These are phyloP conservation scores for Myotis planiceps DNA, from an alignment of 2,797 vertebrate genomes.

Conservation along the genomic window DNA sequence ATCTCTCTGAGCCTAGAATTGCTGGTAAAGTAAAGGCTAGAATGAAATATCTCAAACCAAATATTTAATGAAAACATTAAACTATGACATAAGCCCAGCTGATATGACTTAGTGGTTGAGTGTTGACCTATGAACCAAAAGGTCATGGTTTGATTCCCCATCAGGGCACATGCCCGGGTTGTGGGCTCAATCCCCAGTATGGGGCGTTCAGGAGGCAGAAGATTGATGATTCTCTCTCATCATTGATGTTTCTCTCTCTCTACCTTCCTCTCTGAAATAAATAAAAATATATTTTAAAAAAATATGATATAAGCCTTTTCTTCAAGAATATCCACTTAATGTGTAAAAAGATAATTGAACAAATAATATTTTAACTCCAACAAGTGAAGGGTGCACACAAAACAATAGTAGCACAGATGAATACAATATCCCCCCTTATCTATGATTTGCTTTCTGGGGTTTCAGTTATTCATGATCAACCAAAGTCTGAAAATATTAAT, in stretches of 20 bases:
- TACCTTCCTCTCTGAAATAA: no score
- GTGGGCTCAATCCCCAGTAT: no score
- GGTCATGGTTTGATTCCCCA: no score
- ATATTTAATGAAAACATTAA: conserved; percentile 11
- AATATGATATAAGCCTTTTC: not conserved
- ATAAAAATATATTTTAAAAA: no score
- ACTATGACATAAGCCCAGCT: not conserved
- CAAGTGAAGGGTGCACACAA: not conserved
- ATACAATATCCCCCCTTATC: not conserved
- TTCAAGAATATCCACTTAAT: not conserved
- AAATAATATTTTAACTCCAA: not conserved
- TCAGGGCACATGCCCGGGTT: no score
- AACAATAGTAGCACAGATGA: not conserved
- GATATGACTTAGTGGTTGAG: no score
- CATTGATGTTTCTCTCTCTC: no score
- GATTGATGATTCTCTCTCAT: no score
- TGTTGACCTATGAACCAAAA: no score
- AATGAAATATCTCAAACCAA: not conserved
- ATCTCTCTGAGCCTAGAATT: not conserved
- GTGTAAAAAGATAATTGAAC: not conserved
- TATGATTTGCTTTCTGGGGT: not conserved
- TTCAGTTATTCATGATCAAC: not conserved
- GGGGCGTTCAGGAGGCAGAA: no score
- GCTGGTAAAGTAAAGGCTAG: not conserved
- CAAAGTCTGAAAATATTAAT: not conserved